A percentile compares a stretch with the other conserved stretches of the same genome.
Conservation (phyloP, 2,888 invertebrate genomes). For the Drosophila ochracea region DNA sequence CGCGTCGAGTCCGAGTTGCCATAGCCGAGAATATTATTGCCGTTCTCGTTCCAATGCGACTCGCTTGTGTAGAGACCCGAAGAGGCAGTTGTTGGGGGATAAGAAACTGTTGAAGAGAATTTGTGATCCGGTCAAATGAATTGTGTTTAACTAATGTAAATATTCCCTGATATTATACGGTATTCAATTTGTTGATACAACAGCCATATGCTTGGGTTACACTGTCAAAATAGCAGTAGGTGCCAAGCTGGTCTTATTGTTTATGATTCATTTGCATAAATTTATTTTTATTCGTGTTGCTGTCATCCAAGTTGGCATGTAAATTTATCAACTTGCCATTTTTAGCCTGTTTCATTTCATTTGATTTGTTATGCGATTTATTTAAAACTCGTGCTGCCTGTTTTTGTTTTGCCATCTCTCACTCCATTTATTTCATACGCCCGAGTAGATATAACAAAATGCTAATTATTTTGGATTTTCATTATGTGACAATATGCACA, state of each 20-base stretch:
- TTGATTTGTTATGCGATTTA: slow-evolving; percentile 57
- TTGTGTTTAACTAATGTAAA: neutral
- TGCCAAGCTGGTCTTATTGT: slow-evolving; percentile 16
- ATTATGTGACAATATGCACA: slow-evolving; percentile 75
- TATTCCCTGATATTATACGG: neutral
- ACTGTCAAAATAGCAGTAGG: slow-evolving; percentile 4
- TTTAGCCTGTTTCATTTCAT: slow-evolving; percentile 60
- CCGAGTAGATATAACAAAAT: slow-evolving; percentile 77
- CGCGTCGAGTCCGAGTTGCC: slow-evolving; percentile 76
- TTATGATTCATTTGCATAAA: slow-evolving; percentile 49
- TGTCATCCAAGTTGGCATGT: slow-evolving; percentile 53
- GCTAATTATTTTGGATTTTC: slow-evolving; percentile 81
- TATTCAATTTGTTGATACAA: neutral
- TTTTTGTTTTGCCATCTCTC: slow-evolving; percentile 11
- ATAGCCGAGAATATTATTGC: slow-evolving; percentile 63
- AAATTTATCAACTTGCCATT: slow-evolving; percentile 55
- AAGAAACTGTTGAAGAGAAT: slow-evolving; percentile 75
- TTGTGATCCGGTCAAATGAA: neutral
- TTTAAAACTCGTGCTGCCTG: slow-evolving; percentile 47
- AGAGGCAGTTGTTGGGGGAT: slow-evolving; percentile 83
- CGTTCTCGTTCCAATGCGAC: slow-evolving; percentile 76
- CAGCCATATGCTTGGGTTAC: neutral
- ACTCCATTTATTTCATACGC: slow-evolving; percentile 39
- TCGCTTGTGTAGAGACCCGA: slow-evolving; percentile 81
- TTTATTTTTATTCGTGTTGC: slow-evolving; percentile 32